phyloP scores from a whole-genome alignment of 2,113 vertebrate species.

The Mugil cephalus region DNA sequence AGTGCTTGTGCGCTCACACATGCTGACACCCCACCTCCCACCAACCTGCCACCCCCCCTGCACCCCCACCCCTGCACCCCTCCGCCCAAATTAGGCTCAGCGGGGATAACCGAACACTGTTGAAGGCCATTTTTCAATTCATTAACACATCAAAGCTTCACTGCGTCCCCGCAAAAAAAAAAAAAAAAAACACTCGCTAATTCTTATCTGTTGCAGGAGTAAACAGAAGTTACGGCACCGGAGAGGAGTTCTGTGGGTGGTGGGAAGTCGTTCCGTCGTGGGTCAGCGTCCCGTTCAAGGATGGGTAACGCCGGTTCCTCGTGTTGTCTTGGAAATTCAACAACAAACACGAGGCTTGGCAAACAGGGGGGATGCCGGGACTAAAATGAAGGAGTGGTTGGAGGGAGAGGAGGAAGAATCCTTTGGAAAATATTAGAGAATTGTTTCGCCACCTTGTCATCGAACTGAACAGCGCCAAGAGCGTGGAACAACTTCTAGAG shows the following conservation, averaged over 20 bases:
- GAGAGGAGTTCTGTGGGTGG: slow-evolving; percentile 23
- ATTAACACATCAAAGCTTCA: slow-evolving; percentile 76
- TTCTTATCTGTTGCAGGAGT: slow-evolving; percentile 62
- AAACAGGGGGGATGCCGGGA: slow-evolving; percentile 32
- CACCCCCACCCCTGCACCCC: slow-evolving; percentile 31
- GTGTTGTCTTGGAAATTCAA: slow-evolving; percentile 68
- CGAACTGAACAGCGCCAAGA: slow-evolving; percentile 31
- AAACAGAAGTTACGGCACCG: neutral
- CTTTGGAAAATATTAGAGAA: slow-evolving; percentile 54
- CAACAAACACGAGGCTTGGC: slow-evolving; percentile 65
- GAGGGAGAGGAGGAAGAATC: slow-evolving; percentile 29
- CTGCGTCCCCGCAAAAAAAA: slow-evolving; percentile 41
- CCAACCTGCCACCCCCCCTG: slow-evolving; percentile 36
- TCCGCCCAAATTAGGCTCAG: slow-evolving; percentile 72
- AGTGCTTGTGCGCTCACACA: slow-evolving; percentile 57
- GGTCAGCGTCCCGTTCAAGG: slow-evolving; percentile 30
- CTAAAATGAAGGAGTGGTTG: slow-evolving; percentile 32
- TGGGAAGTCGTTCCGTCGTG: neutral
- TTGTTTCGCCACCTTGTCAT: slow-evolving; percentile 43
- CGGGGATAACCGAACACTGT: slow-evolving; percentile 67
- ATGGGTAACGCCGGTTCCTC: slow-evolving; percentile 37
- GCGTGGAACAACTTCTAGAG: neutral
- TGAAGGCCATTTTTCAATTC: slow-evolving; percentile 76
- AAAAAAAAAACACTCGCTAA: slow-evolving; percentile 37
- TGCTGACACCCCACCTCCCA: slow-evolving; percentile 22